phyloP scores from a whole-genome alignment of 2,797 vertebrate genomes.

The Sus cebifrons region DNA sequence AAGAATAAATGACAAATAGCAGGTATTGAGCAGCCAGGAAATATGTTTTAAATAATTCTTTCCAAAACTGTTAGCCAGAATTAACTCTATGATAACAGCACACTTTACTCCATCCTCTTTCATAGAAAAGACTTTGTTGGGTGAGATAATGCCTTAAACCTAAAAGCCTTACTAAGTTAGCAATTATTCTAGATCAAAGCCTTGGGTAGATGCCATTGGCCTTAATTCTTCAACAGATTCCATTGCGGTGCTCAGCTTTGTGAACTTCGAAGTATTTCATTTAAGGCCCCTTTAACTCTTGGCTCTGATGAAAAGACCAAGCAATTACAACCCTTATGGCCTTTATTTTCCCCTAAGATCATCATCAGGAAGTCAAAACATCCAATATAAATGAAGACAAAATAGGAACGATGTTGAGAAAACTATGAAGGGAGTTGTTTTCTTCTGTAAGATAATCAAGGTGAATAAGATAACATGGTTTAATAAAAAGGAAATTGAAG shows the following conservation, averaged over 20 bases:
- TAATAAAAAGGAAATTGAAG: conserved; percentile 40
- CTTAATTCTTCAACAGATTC: conserved; percentile 75
- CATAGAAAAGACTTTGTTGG: conserved; percentile 83
- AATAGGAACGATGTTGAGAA: conserved; percentile 56
- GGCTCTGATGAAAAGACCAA: conserved; percentile 75
- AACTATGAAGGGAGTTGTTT: neutral
- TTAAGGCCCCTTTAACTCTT: conserved; percentile 66
- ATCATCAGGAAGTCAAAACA: conserved; percentile 83
- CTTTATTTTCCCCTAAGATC: conserved; percentile 78
- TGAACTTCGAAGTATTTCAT: conserved; percentile 77
- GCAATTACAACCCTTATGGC: conserved; percentile 74
- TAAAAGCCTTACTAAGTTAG: conserved; percentile 86
- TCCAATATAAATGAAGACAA: conserved; percentile 68
- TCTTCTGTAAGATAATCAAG: conserved; percentile 15
- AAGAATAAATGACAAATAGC: conserved; percentile 78
- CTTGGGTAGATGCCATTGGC: conserved; percentile 74
- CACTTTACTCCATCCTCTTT: fast-evolving
- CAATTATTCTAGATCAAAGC: conserved; percentile 87
- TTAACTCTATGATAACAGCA: conserved; percentile 66
- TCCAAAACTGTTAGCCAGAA: conserved; percentile 54
- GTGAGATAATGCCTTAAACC: conserved; percentile 83
- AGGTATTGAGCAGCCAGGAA: conserved; percentile 64
- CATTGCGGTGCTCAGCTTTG: conserved; percentile 71
- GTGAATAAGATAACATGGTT: neutral
- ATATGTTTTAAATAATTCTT: conserved; percentile 81